Evolutionary conservation across 1,140 invertebrate genomes (phyloP), one percentile per base, ranked within the genome.

Genomic region (Drosophila bipectinata): DNA sequence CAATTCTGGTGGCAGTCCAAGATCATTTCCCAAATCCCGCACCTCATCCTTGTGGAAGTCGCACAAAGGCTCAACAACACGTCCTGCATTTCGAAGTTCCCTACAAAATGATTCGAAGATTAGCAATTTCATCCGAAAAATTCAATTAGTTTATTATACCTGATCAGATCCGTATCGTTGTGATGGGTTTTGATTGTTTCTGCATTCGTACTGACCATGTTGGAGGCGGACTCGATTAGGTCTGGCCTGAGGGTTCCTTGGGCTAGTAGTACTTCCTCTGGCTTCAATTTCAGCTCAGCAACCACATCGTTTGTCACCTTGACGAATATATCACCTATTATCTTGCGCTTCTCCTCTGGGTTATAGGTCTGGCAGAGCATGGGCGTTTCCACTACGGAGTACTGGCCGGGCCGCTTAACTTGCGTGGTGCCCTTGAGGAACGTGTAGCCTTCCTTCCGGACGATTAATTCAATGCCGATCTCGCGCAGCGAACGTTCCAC

Each of bases 31-130:
- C 55, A 97, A 91, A 30, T 93, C 93, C 60, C 96, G 93, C 53
- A 99, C 99, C 94, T 99, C 99, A 92, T 99, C 99, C 93, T 99
- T 99, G 91, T 99, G 99, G 92, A 99, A 99, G 93, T 99, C 99
- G 93, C 96, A 97, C 10, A 99, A 93, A n/a, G 99, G 99, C 93
- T 99, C 99, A 18, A 99, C 96, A 12, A 99, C 98, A 62, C 97
- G 93, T 10, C 97, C 98, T 81, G 96, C 93, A 72, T 94, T 94
- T 63, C 99, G 93, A 51, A 99, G 93, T 90, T 96, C 94, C 74
- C 91, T 92, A 32, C 12, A 59, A 47, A 56, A 21, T 24, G 7
- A 4, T 2, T 12, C 12, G 8, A 14, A 0, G 14, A 1, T 56
- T 21, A 53, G 1, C 7, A 18, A 4, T 4, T 41, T 41, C 2